These are phyloP conservation scores for Aptenodytes patagonicus DNA, from an alignment of 2,113 vertebrate genomes.

Conservation along the genomic window DNA sequence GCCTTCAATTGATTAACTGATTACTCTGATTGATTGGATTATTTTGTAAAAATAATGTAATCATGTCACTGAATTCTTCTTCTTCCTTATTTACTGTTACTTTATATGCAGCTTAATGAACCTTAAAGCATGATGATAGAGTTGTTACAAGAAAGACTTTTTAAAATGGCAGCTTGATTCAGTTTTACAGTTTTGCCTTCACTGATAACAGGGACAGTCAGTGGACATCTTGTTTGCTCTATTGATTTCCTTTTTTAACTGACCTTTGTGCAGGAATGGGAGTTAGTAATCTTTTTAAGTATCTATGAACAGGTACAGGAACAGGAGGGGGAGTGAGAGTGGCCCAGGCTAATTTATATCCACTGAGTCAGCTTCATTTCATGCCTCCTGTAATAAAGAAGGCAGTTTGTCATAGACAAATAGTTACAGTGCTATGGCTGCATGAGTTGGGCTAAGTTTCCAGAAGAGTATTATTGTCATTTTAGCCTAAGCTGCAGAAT, in stretches of 20 bases:
- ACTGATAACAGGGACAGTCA: not conserved
- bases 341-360: conserved; percentile 14
- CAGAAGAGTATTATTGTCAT: not conserved
- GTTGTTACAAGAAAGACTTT: conserved; percentile 24
- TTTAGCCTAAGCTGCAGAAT: not conserved
- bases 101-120: conserved; percentile 31
- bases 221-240: conserved; percentile 62
- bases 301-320: conserved; percentile 43
- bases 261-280: conserved; percentile 50
- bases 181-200: not conserved
- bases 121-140: conserved; percentile 9
- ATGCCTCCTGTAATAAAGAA: conserved; percentile 26
- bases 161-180: conserved; percentile 12
- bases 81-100: conserved; percentile 59
- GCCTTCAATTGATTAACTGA: conserved; percentile 75
- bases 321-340: conserved; percentile 16
- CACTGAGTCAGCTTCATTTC: conserved; percentile 28
- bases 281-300: conserved; percentile 36
- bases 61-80: conserved; percentile 47
- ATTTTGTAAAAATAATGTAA: conserved; percentile 73
- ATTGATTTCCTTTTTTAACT: conserved; percentile 57
- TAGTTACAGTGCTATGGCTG: not conserved
- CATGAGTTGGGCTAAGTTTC: not conserved
- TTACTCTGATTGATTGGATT: conserved; percentile 78
- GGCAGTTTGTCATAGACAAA: conserved; percentile 16